phyloP scores from a whole-genome alignment of 2,113 vertebrate genomes.

The Dipodomys spectabilis region DNA sequence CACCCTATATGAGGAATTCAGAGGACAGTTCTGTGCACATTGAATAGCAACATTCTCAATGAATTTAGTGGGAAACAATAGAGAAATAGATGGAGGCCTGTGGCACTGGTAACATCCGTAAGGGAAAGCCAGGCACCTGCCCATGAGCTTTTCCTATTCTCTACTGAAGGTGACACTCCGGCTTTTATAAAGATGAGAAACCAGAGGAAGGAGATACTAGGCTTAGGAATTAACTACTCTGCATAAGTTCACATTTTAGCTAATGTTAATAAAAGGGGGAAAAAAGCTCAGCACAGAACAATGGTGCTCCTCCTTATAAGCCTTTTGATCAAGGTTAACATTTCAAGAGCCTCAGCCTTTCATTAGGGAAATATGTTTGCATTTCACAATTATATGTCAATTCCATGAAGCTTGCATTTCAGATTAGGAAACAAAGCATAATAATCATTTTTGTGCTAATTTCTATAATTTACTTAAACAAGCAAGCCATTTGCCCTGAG shows the following conservation, averaged over 20 bases:
- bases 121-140: not conserved
- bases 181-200: slow-evolving; percentile 26
- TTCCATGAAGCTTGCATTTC: slow-evolving; percentile 52
- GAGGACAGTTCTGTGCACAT: not conserved
- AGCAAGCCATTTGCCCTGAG: slow-evolving; percentile 44
- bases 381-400: slow-evolving; percentile 8
- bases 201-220: not conserved
- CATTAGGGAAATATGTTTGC: slow-evolving; percentile 40
- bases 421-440: slow-evolving; percentile 44
- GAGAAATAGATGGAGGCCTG: not conserved
- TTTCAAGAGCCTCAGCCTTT: slow-evolving; percentile 56
- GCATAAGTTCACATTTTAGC: not conserved
- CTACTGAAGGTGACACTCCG: not conserved
- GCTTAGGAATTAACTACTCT: not conserved
- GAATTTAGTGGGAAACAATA: not conserved
- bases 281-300: not conserved
- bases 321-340: slow-evolving; percentile 35
- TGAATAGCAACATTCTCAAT: not conserved
- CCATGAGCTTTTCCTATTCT: not conserved
- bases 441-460: slow-evolving; percentile 36
- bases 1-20: not conserved
- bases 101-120: not conserved
- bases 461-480: slow-evolving; percentile 50
- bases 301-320: not conserved
- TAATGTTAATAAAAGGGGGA: not conserved